Conservation (phyloP, 2,113 vertebrate genomes). For the Nematolebias whitei region DNA sequence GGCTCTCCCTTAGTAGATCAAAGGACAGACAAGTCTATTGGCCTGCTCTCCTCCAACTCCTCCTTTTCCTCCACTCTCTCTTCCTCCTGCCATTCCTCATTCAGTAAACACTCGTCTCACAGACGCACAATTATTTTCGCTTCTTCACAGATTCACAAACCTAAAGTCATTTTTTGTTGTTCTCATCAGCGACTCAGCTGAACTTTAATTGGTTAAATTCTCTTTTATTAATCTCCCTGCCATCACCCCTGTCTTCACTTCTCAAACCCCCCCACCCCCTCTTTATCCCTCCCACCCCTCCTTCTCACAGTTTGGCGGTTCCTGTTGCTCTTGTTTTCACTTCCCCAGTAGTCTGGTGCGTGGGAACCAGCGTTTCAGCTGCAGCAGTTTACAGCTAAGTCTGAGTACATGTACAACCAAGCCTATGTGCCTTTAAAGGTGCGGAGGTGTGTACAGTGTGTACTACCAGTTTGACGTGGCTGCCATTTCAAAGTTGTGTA, state of each 20-base stretch:
- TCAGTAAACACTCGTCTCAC: slow-evolving; percentile 17
- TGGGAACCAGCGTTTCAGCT: slow-evolving; percentile 72
- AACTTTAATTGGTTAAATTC: slow-evolving; percentile 29
- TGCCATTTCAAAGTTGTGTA: too few relatives aligned
- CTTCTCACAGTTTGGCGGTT: slow-evolving; percentile 69
- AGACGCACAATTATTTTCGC: neutral
- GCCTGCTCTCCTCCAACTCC: slow-evolving; percentile 35
- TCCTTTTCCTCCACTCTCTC: slow-evolving; percentile 53
- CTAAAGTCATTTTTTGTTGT: slow-evolving; percentile 17
- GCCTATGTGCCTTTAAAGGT: slow-evolving; percentile 22
- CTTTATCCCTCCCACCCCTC: slow-evolving; percentile 55
- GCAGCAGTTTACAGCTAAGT: slow-evolving; percentile 51
- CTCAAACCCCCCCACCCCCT: slow-evolving; percentile 17
- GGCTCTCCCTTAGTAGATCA: slow-evolving; percentile 69
- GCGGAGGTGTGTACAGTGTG: slow-evolving; percentile 11
- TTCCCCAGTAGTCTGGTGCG: slow-evolving; percentile 74
- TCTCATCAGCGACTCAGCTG: slow-evolving; percentile 3
- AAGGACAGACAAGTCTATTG: slow-evolving; percentile 64
- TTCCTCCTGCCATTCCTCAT: slow-evolving; percentile 33
- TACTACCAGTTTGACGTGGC: too few relatives aligned
- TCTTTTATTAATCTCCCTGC: slow-evolving; percentile 18
- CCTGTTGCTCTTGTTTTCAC: slow-evolving; percentile 81
- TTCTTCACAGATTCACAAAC: neutral
- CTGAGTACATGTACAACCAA: slow-evolving; percentile 19
- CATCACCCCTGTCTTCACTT: slow-evolving; percentile 55